A percentile compares a stretch with the other conserved stretches of the same genome.
phyloP scores from a whole-genome alignment of 2,113 vertebrate genomes.

The Psophia crepitans region DNA sequence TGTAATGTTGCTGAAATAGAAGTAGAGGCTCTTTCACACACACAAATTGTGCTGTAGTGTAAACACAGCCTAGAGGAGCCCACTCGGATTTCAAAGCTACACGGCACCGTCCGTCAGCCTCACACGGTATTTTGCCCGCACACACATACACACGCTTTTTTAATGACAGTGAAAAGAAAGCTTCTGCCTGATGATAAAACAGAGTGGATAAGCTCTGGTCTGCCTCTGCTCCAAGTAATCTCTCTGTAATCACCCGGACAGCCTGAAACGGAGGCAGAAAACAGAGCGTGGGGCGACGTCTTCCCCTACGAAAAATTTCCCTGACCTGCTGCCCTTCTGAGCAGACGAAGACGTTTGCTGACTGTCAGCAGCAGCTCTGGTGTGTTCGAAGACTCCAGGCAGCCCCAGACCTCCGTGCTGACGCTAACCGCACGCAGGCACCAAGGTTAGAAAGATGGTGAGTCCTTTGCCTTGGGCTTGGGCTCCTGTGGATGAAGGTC shows the following conservation, averaged over 20 bases:
- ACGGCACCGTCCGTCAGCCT: not conserved
- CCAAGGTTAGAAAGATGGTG: not conserved
- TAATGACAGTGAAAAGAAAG: not conserved
- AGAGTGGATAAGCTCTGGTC: not conserved
- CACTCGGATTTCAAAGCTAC: slow-evolving; percentile 55
- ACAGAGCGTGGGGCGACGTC: accelerated
- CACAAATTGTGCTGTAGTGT: not conserved
- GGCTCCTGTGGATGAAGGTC: not conserved
- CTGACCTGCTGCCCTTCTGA: not conserved
- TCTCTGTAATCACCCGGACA: not conserved
- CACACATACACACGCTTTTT: not conserved
- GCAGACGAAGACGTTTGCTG: not conserved
- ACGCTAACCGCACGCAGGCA: not conserved
- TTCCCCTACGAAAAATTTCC: not conserved
- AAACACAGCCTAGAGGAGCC: slow-evolving; percentile 45
- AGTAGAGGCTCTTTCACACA: slow-evolving; percentile 36
- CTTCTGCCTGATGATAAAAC: not conserved
- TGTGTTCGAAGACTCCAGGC: not conserved
- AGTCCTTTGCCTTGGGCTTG: not conserved
- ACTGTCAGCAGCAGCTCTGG: not conserved
- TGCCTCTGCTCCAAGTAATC: not conserved
- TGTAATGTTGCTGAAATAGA: not conserved
- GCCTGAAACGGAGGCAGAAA: not conserved
- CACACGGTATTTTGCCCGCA: not conserved
- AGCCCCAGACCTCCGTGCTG: not conserved